These are phyloP conservation scores for Ctenochaetus hawaiiensis DNA, from an alignment of 2,797 vertebrate genomes.

Conservation along the genomic window DNA sequence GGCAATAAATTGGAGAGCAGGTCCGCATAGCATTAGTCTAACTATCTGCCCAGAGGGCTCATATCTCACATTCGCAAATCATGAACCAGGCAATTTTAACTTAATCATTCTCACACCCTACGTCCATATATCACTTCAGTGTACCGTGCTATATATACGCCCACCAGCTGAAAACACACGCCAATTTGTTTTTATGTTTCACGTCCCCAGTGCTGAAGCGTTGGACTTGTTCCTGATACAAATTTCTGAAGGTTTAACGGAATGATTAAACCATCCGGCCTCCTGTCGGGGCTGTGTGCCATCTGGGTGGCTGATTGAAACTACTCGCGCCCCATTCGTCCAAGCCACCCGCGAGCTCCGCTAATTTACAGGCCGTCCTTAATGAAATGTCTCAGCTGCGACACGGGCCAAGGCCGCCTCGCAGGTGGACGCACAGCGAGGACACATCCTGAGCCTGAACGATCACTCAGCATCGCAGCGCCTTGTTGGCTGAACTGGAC, in stretches of 20 bases:
- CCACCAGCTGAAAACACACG: conserved; percentile 74
- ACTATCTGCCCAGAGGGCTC: conserved; percentile 71
- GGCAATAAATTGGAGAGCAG: conserved; percentile 72
- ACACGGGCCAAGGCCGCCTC: conserved; percentile 36
- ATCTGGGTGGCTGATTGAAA: conserved; percentile 73
- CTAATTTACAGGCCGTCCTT: conserved; percentile 70
- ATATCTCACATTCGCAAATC: conserved; percentile 70
- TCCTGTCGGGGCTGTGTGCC: conserved; percentile 44
- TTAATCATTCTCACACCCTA: conserved; percentile 80
- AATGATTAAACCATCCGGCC: conserved; percentile 70
- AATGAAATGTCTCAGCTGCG: conserved; percentile 65
- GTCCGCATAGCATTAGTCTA: conserved; percentile 67
- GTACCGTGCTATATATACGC: conserved; percentile 34
- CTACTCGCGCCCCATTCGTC: conserved; percentile 30
- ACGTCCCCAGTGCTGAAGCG: conserved; percentile 52
- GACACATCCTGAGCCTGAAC: conserved; percentile 35
- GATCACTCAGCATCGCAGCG: conserved; percentile 42
- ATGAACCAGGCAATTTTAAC: conserved; percentile 65
- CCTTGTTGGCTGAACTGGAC: conserved; percentile 51
- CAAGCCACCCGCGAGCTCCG: conserved; percentile 18
- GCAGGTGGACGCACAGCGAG: conserved; percentile 26
- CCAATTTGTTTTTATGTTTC: conserved; percentile 78
- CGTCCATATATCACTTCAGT: conserved; percentile 65
- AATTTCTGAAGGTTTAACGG: conserved; percentile 63
- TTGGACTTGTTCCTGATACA: conserved; percentile 60